A percentile compares a stretch with the other conserved stretches of the same genome.
phyloP scores from a whole-genome alignment of 2,113 vertebrate genomes.

The Sciurus niger region DNA sequence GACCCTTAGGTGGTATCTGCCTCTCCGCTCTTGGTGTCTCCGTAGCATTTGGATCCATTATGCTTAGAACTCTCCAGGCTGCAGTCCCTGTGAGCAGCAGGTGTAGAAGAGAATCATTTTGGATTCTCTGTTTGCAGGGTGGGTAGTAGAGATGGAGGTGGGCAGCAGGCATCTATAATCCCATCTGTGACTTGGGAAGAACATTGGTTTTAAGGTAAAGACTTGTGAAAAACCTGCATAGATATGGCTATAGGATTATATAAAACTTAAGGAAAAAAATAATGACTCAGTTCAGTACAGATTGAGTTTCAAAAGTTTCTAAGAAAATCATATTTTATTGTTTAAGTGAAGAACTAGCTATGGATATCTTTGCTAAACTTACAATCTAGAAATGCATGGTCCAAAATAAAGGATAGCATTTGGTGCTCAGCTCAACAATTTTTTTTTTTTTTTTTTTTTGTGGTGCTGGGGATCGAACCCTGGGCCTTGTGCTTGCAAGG shows the following conservation, averaged over 20 bases:
- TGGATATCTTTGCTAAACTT: background rate
- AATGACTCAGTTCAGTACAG: background rate
- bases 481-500: too few relatives aligned
- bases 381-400: background rate
- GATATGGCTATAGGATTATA: background rate
- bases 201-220: slow-evolving; percentile 18
- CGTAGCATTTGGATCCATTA: background rate
- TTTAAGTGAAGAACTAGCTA: background rate
- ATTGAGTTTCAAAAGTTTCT: background rate
- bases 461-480: too few relatives aligned
- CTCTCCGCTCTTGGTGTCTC: background rate
- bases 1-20: too few relatives aligned
- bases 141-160: background rate
- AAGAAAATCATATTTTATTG: background rate
- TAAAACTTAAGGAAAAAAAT: background rate
- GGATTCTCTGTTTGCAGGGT: background rate
- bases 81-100: background rate
- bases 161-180: background rate
- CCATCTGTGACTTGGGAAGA: slow-evolving; percentile 45
- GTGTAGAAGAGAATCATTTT: background rate
- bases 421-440: background rate
- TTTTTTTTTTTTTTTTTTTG: too few relatives aligned
- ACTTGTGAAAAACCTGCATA: slow-evolving; percentile 13
- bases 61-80: background rate
- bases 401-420: slow-evolving; percentile 34